Conservation (phyloP, 2,888 invertebrate genomes). For the Liodrosophila aerea region DNA sequence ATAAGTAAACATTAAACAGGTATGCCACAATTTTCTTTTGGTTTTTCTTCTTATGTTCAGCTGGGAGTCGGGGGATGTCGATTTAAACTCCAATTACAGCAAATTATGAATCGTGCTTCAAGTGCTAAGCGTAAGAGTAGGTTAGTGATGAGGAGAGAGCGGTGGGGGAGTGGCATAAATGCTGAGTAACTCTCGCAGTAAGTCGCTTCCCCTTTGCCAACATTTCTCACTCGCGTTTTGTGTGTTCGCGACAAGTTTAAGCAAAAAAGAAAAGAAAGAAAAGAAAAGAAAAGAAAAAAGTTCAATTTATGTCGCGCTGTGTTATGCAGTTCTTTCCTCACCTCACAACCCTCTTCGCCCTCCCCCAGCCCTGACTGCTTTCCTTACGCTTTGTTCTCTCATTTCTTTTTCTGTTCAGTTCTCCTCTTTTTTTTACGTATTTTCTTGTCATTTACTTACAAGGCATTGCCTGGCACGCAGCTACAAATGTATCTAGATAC, state of each 20-base stretch:
- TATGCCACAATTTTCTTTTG: slow-evolving; percentile 11
- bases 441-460: slow-evolving; percentile 70
- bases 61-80: slow-evolving; percentile 13
- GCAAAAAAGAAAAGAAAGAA: slow-evolving; percentile 11
- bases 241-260: slow-evolving; percentile 50
- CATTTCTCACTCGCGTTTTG: slow-evolving; percentile 2
- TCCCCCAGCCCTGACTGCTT: slow-evolving; percentile 42
- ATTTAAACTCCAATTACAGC: slow-evolving; percentile 71
- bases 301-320: slow-evolving; percentile 73
- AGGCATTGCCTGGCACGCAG: slow-evolving; percentile 30
- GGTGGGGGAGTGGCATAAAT: slow-evolving; percentile 3
- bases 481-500: slow-evolving; percentile 12
- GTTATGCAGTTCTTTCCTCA: slow-evolving; percentile 45
- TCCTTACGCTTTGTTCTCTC: slow-evolving; percentile 58
- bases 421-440: slow-evolving; percentile 18
- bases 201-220: slow-evolving; percentile 2
- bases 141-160: not conserved
- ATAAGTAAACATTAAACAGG: slow-evolving; percentile 35
- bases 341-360: not conserved
- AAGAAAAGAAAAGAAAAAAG: slow-evolving; percentile 46
- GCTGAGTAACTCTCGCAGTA: slow-evolving; percentile 12
- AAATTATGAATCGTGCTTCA: slow-evolving; percentile 66
- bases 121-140: slow-evolving; percentile 36
- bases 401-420: slow-evolving; percentile 17
- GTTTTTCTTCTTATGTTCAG: not conserved